Base-by-base conservation (phyloP, 1,140 invertebrate genomes). In the Drosophila hydei region DNA sequence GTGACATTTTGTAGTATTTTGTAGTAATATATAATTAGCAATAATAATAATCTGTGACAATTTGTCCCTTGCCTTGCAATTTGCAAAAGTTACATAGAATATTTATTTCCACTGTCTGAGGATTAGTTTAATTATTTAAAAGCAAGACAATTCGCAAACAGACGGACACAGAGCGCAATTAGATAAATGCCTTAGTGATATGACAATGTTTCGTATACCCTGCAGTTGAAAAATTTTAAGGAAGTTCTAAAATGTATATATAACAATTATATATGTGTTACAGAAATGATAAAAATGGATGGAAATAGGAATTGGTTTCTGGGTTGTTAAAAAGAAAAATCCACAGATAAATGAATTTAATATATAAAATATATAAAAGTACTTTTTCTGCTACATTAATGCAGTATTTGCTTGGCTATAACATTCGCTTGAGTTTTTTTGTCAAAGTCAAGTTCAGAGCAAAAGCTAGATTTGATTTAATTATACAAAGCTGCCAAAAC, bases 391-490 rank as follows among this genome's bases (percentile, higher is more conserved):
- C 8, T 23, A 23, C 2, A 23, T 23, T 3, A 23, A 8, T 27
- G 27, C 8, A 8, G 27, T 1, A 6, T 8, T 27, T 27, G 0
- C 27, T 27, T 0, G 2, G 27, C 47, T 25, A 19, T 33, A 25
- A 42, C 55, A 69, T 52, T 7, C 3, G 6, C 3, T 47, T 30
- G 19, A 40, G 40, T 21, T 16, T 36, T 54, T 56, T 25, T 70
- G n/a, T 52, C 69, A 74, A 62, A 71, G 80, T 74, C 79, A 81
- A 71, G 79, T 74, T 68, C 78, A 81, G 43, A 43, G 51, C 21
- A 77, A 73, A 64, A 58, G 38, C 48, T 83, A 74, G 59, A 42
- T 60, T 81, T 81, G 63, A 81, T 73, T 81, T 71, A 83, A 81
- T 81, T 81, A 65, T 61, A 55, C 25, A 54, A 16, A 25, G 38